Evolutionary conservation across 2,888 invertebrate species (phyloP), one percentile per base, ranked within the genome.

Genomic region (Empis livida): DNA sequence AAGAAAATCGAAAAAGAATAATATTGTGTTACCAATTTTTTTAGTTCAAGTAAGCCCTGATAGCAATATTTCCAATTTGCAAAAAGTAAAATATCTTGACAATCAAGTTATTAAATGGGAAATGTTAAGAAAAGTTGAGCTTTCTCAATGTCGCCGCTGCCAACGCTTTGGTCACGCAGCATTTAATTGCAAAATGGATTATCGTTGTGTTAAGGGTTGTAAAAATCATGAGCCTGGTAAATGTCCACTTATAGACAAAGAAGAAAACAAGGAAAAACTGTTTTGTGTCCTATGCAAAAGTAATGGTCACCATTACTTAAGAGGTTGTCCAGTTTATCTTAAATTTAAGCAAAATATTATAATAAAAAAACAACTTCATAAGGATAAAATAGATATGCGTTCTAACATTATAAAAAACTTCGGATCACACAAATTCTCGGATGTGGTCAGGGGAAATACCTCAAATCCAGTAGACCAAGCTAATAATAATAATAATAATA

Each of bases 91-190:
- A 31, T 31, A 31, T 8, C 31, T 31, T 10, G 13, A 31, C 9
- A 31, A 31, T 13, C 31, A 31, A 31, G 31, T 31, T 11, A 31
- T 31, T 11, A 13, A 3, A 10, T 31, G 13, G 31, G 31, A 31
- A 31, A 31, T 11, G 3, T 3, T 31, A 5, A 11, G 3, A 11
- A 31, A 31, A 13, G 13, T 11, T 11, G 31, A 13, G 2, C 10
- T 31, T 13, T 13, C 3, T 20, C 41, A 60, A 49, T 17, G 54
- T 53, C 17, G 43, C 38, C 14, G 40, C 8, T 45, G 45, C 16
- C 39, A 45, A 16, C 23, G 30, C 5, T 40, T 15, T 11, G 45
- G 45, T 10, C 40, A 45, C 13, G 13, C 30, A 2, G 38, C 45
- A 10, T 10, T 15, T 9, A 45, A 45, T n/a, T 45, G 45, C 39